Evolutionary conservation across 2,888 invertebrate species (phyloP), one percentile per base, ranked within the genome.

Genomic region (Buathra laborator): DNA sequence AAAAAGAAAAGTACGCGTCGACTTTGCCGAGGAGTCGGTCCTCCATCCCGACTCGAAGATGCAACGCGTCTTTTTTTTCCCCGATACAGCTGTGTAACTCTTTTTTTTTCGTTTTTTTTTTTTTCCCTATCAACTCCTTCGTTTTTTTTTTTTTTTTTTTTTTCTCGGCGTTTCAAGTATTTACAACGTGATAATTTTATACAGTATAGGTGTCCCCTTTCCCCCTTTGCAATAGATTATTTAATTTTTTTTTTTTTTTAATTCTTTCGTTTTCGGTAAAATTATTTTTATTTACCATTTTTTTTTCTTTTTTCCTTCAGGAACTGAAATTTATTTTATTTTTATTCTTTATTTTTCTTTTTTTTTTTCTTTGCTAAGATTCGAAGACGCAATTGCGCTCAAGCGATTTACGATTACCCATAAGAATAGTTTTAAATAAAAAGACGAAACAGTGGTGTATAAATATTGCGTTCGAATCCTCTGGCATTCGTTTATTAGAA

Each of bases 161-260:
- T 83, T 62, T 66, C 85, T 78, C 87, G 84, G 75, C 51, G 72
- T 84, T 53, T 32, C 37, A 81, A 84, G 82, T 84, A 84, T 87
- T 83, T 85, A 81, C 81, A 85, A 71, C 62, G 80, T 86, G 68
- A 77, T 78, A 51, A 81, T 83, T 71, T 86, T 68, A 83, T 85
- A 86, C 83, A 86, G 75, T 78, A 83, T 70, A 81, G 48, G 48
- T 62, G 78, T 71, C 44, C 48, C 53, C 68, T 62, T 51, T 19
- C 5, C 46, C 72, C 46, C 43, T 53, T 72, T 59, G 80, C 76
- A 66, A 76, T 71, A 48, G 51, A 29, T 62, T 19, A 53, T 12
- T 78, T 62, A 48, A 9, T 44, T 59, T 74, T 59, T 81, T 12
- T 51, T 12, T 51, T 74, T 80, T 51, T 70, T 78, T 66, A 16